These are phyloP conservation scores for Leptodactylus fallax DNA, from an alignment of 2,797 vertebrate genomes.

Conservation along the genomic window DNA sequence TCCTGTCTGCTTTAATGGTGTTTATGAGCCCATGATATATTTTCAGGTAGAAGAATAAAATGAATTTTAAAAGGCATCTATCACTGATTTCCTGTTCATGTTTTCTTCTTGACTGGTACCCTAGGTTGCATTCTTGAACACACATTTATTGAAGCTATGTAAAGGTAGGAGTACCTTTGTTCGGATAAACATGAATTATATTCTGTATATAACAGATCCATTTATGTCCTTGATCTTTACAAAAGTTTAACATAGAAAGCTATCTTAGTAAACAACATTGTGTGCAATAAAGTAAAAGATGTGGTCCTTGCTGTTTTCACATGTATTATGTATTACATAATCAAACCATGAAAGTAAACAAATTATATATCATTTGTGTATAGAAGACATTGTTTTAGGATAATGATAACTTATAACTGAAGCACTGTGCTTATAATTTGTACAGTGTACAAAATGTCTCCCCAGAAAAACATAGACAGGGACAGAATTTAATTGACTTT, in stretches of 20 bases:
- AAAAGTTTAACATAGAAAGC: too few relatives aligned
- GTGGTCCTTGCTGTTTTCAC: constrained; percentile 64
- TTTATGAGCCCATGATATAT: too few relatives aligned
- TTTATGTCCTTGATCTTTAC: neutral
- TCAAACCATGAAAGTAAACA: constrained; percentile 72
- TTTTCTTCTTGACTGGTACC: neutral
- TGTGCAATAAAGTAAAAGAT: constrained; percentile 46
- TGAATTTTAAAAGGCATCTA: neutral
- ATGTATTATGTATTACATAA: constrained; percentile 62
- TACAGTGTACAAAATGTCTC: constrained; percentile 60
- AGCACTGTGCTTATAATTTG: constrained; percentile 70
- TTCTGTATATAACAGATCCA: neutral
- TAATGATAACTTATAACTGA: constrained; percentile 68
- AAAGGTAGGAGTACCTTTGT: neutral
- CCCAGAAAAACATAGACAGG: constrained; percentile 55
- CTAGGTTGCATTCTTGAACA: neutral
- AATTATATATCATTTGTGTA: constrained; percentile 71
- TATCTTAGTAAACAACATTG: neutral
- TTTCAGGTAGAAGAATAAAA: too few relatives aligned
- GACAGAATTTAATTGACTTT: neutral
- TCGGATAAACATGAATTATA: neutral
- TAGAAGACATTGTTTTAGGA: constrained; percentile 58
- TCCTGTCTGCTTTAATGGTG: too few relatives aligned
- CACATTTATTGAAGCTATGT: neutral
- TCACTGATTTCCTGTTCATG: neutral